Conservation (phyloP, 1,140 invertebrate species). For the Drosophila nikananu region DNA sequence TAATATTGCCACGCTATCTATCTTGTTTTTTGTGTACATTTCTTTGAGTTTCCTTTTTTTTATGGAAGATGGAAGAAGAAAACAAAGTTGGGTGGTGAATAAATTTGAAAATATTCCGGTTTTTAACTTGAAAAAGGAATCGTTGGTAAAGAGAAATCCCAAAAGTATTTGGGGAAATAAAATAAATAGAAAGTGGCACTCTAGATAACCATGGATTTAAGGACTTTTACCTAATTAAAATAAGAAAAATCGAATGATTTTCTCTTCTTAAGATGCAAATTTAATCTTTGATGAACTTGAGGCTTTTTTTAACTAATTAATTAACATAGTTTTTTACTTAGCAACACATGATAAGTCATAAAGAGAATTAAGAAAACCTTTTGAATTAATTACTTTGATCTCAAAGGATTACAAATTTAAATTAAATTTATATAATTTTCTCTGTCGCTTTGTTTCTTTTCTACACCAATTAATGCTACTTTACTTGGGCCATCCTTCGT, state of each 20-base stretch:
- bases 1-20: constrained; percentile 1
- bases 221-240: no score
- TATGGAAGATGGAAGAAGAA: background rate
- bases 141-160: background rate
- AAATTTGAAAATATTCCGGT: background rate
- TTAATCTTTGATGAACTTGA: no score
- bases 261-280: background rate
- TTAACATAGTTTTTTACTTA: background rate
- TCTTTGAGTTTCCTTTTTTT: background rate
- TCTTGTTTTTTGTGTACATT: background rate
- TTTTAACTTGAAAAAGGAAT: background rate
- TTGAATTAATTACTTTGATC: background rate
- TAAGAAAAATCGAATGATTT: background rate
- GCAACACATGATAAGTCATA: no score
- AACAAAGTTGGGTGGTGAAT: background rate
- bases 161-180: no score
- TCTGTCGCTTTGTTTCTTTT: background rate
- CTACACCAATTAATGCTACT: constrained; percentile 26
- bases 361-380: background rate
- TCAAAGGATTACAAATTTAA: background rate
- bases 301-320: no score
- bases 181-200: no score
- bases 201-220: background rate
- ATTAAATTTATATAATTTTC: background rate
- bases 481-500: constrained; percentile 9